Conservation (phyloP, 2,888 invertebrate genomes). For the Thera obeliscata region DNA sequence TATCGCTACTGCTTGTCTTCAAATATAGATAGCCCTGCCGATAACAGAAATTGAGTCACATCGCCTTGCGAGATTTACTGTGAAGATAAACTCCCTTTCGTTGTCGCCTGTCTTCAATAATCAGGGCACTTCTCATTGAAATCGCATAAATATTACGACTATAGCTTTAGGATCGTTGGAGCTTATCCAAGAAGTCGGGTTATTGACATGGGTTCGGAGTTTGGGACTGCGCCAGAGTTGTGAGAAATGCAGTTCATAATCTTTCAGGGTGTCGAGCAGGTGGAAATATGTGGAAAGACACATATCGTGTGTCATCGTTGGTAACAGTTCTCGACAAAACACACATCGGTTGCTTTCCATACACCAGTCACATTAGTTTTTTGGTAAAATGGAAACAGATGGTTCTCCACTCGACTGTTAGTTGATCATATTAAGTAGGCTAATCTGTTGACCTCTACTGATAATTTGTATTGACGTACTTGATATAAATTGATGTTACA, state of each 20-base stretch:
- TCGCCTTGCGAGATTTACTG: neutral
- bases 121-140: conserved; percentile 36
- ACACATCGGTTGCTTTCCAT: too few species aligned
- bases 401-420: neutral
- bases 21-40: neutral
- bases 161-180: conserved; percentile 48
- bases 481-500: neutral
- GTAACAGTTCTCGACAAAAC: neutral
- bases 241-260: conserved; percentile 36
- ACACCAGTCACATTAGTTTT: too few species aligned
- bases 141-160: conserved; percentile 48
- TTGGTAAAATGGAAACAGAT: too few species aligned
- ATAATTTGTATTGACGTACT: neutral
- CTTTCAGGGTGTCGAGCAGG: conserved; percentile 36
- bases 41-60: neutral
- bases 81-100: neutral
- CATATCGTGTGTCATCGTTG: conserved; percentile 4
- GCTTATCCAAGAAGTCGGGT: conserved; percentile 47
- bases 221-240: conserved; percentile 44
- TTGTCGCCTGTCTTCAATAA: neutral
- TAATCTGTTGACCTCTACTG: neutral
- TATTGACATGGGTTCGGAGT: conserved; percentile 47
- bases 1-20: too few species aligned
- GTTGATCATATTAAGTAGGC: neutral
- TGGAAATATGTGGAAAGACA: conserved; percentile 28